Conservation (phyloP, 2,888 invertebrate genomes). For the Epinotia brunnichana region DNA sequence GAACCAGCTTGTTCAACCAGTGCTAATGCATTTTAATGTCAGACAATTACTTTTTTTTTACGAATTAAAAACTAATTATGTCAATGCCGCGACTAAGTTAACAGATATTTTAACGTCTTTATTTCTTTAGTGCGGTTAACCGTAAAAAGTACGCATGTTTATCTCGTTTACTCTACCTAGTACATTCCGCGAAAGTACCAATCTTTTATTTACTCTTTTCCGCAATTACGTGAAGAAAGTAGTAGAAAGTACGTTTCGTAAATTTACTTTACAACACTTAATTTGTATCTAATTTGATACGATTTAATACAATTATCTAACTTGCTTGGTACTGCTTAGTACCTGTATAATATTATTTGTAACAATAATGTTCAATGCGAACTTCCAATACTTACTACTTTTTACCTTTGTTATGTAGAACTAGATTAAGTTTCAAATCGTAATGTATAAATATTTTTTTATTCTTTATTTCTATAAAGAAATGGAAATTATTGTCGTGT, state of each 20-base stretch:
- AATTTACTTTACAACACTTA: constrained; percentile 19
- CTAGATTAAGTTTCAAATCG: too few species aligned
- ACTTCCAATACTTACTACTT: too few species aligned
- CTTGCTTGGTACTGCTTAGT: too few species aligned
- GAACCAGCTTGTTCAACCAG: constrained; percentile 13
- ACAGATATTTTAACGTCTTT: constrained; percentile 12
- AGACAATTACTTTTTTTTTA: constrained; percentile 11
- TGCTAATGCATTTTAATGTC: constrained; percentile 28
- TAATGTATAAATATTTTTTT: too few species aligned
- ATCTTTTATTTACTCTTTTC: constrained; percentile 44
- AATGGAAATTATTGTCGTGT: too few species aligned
- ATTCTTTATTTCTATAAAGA: too few species aligned
- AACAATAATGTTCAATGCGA: too few species aligned
- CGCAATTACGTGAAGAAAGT: constrained; percentile 46
- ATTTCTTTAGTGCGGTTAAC: constrained; percentile 11
- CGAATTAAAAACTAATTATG: constrained; percentile 17
- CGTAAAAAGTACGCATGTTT: constrained; percentile 16
- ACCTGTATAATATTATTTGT: too few species aligned
- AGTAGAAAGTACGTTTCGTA: constrained; percentile 38
- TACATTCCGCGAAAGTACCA: constrained; percentile 43
- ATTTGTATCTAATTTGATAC: constrained; percentile 25
- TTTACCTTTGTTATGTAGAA: too few species aligned
- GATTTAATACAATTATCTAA: constrained; percentile 5
- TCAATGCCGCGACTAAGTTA: constrained; percentile 23
- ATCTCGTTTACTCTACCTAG: constrained; percentile 10